These are phyloP conservation scores for Agrochola macilenta DNA, from an alignment of 2,888 invertebrate genomes.

Conservation along the genomic window DNA sequence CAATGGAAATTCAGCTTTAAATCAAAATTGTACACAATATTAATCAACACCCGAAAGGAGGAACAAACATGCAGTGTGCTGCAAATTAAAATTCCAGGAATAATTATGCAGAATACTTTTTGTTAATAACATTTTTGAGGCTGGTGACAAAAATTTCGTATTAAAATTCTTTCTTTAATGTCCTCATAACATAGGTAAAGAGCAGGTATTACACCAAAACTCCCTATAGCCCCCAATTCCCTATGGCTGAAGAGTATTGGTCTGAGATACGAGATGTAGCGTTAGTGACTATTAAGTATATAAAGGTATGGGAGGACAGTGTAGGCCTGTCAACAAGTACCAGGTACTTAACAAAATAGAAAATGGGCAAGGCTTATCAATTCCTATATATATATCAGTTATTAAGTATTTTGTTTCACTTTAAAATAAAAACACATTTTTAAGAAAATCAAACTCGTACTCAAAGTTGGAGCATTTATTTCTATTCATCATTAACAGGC, in stretches of 20 bases:
- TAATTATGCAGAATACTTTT: slow-evolving; percentile 47
- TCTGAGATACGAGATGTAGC: slow-evolving; percentile 63
- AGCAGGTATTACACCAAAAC: slow-evolving; percentile 79
- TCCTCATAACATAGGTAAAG: slow-evolving; percentile 76
- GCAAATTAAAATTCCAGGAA: slow-evolving; percentile 25
- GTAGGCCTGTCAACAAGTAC: too few species aligned
- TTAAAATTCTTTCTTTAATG: slow-evolving; percentile 75
- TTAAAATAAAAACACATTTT: neutral
- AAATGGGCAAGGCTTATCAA: too few species aligned
- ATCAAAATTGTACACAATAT: neutral
- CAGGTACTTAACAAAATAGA: too few species aligned
- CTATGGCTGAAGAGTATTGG: slow-evolving; percentile 58
- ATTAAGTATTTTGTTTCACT: too few species aligned
- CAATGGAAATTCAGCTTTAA: neutral
- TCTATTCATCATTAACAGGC: too few species aligned
- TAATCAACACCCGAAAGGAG: neutral
- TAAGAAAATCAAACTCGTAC: neutral
- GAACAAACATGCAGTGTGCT: slow-evolving; percentile 14
- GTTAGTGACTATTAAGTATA: neutral
- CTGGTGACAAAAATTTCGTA: slow-evolving; percentile 70
- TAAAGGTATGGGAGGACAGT: too few species aligned
- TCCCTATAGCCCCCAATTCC: slow-evolving; percentile 78
- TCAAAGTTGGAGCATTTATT: too few species aligned
- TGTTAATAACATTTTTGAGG: slow-evolving; percentile 60
- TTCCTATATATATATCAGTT: too few species aligned